These are phyloP conservation scores for Lamprotornis superbus DNA, from an alignment of 2,113 vertebrate species.

Conservation along the genomic window DNA sequence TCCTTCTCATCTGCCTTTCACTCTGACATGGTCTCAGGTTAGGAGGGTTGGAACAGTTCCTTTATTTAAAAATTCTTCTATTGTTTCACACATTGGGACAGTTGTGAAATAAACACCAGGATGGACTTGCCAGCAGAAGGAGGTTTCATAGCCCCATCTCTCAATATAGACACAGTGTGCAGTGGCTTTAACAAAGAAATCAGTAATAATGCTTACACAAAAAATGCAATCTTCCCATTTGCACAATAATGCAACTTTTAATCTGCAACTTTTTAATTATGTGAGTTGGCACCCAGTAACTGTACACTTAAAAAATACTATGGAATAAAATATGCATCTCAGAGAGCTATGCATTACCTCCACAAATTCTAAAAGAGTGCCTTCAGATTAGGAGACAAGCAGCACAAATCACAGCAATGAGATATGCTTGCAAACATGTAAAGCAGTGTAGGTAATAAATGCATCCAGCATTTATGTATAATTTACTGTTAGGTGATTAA, in stretches of 20 bases:
- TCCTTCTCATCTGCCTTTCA: not conserved
- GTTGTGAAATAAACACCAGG: not conserved
- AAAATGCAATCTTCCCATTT: not conserved
- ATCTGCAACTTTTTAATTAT: conserved; percentile 9
- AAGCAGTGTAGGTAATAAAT: not conserved
- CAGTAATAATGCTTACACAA: not conserved
- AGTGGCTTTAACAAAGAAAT: not conserved
- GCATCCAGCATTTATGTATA: not conserved
- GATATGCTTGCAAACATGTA: not conserved
- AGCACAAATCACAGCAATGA: not conserved
- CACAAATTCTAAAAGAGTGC: not conserved
- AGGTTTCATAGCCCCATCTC: not conserved
- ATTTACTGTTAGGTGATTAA: not conserved
- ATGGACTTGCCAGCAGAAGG: not conserved
- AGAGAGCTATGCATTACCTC: not conserved
- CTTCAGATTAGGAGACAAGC: not conserved
- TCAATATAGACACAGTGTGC: accelerated
- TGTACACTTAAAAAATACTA: not conserved
- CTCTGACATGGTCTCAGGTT: not conserved
- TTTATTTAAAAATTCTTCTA: not conserved
- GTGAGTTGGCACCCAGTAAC: not conserved
- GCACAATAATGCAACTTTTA: not conserved
- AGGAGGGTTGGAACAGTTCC: accelerated
- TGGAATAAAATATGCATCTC: not conserved
- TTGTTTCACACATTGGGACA: not conserved